These are phyloP conservation scores for Colletes gigas DNA, from an alignment of 1,140 invertebrate genomes.

Conservation along the genomic window DNA sequence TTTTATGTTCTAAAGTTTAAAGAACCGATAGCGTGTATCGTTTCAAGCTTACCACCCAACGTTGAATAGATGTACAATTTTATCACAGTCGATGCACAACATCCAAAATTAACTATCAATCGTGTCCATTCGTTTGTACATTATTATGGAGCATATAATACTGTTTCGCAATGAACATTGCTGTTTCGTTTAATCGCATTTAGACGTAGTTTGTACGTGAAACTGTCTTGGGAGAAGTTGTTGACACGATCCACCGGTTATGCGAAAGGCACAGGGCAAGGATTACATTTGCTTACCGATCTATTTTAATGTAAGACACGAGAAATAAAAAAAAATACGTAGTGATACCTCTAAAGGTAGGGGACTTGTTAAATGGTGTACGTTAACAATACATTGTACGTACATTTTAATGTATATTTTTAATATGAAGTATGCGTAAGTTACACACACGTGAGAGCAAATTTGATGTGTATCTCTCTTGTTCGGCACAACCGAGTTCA, in stretches of 20 bases:
- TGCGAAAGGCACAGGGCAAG: slow-evolving; percentile 56
- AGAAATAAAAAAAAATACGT: slow-evolving; percentile 50
- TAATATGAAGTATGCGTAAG: slow-evolving; percentile 72
- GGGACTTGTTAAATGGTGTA: slow-evolving; percentile 67
- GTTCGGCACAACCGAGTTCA: slow-evolving; percentile 45
- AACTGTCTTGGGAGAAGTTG: slow-evolving; percentile 10
- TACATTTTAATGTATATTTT: slow-evolving; percentile 77
- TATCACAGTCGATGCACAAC: slow-evolving; percentile 25
- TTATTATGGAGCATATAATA: slow-evolving; percentile 5
- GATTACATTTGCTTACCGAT: slow-evolving; percentile 68
- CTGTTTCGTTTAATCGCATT: slow-evolving; percentile 30
- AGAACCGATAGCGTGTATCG: background rate
- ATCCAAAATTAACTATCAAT: background rate
- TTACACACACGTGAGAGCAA: slow-evolving; percentile 35
- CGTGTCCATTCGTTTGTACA: background rate
- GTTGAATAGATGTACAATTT: background rate
- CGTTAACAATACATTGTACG: slow-evolving; percentile 62
- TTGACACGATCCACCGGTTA: slow-evolving; percentile 42
- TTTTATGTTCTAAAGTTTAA: too few relatives aligned
- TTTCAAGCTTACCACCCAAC: background rate
- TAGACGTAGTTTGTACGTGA: background rate
- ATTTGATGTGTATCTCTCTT: slow-evolving; percentile 52
- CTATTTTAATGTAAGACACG: slow-evolving; percentile 68
- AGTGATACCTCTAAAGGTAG: slow-evolving; percentile 62
- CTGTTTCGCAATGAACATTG: background rate